Base-by-base conservation (phyloP, 2,113 vertebrate species). In the Cathartes aura region DNA sequence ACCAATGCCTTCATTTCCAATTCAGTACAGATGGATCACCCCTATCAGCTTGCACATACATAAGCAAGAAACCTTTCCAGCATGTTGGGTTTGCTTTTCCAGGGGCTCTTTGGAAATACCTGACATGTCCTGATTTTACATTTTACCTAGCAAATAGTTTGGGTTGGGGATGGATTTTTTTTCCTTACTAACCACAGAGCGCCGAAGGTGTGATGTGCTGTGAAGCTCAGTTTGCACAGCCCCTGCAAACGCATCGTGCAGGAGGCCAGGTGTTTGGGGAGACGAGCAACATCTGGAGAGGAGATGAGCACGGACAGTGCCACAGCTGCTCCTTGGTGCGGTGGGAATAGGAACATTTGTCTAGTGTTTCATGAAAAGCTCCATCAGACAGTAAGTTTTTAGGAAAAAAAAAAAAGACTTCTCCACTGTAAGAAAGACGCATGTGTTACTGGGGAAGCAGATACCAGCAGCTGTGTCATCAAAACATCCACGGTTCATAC, bases 261-360 rank as follows among this genome's bases (percentile, higher is more conserved):
- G 76, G 60, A 94, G 52, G n/a, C 40, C 92, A 89, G 90, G 80
- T 93, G 81, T 91, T 45, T 5, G 6, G 43, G 15, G 43, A 89
- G 72, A 43, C 1, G 6, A 74, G 68, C 38, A 95, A 80, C 92
- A 95, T 82, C 93, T 96, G 89, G 83, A 93, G 81, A 87, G 86
- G 52, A 91, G 56, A 75, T 55, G 76, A 91, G 60, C 73, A 71
- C 0, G 92, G 88, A 81, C 82, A 79, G 63, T 86, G 86, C 64
- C 70, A 71, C 73, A 84, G 89, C 86, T 90, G 92, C 81, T 93
- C 56, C 87, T 75, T 6, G 1, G 19, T 52, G 53, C 22, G 1
- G 24, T 75, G 62, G 83, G 76, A 92, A 82, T 56, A 63, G 83
- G 70, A 96, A 75, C n/a, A 60, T 90, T 93, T 95, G 47, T 87